Evolutionary conservation across 2,113 vertebrate genomes (phyloP).

Genomic region (Ranitomeya imitator): DNA sequence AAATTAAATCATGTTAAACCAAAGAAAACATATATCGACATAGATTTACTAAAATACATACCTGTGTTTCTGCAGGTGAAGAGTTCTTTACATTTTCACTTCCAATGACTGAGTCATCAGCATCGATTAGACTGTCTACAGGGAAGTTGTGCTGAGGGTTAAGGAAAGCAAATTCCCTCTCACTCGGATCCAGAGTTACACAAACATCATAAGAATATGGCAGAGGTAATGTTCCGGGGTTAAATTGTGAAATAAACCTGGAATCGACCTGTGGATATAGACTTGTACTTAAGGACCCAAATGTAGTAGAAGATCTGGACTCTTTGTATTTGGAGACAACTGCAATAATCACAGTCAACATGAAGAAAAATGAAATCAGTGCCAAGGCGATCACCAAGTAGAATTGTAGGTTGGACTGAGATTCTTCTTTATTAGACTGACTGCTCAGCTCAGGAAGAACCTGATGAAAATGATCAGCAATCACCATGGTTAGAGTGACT

Average conservation of each 20-base stretch:
- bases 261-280: background rate
- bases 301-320: background rate
- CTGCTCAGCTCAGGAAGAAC: background rate
- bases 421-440: background rate
- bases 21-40: no score
- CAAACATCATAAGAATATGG: conserved; percentile 16
- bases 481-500: conserved; percentile 7
- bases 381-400: conserved; percentile 12
- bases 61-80: background rate
- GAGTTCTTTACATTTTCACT: background rate
- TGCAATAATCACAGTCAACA: conserved; percentile 14
- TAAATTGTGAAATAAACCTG: background rate
- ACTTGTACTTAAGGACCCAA: background rate
- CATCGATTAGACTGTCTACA: background rate
- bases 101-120: background rate
- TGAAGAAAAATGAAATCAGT: background rate
- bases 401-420: background rate
- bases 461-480: conserved; percentile 6
- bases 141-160: background rate
- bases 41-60: background rate
- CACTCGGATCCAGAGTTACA: background rate
- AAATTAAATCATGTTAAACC: no score
- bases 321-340: background rate
- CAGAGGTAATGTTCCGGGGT: background rate
- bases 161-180: background rate